Evolutionary conservation across 2,113 vertebrate species (phyloP), one percentile per base, ranked within the genome.

Genomic region (Dipodomys ordii): DNA sequence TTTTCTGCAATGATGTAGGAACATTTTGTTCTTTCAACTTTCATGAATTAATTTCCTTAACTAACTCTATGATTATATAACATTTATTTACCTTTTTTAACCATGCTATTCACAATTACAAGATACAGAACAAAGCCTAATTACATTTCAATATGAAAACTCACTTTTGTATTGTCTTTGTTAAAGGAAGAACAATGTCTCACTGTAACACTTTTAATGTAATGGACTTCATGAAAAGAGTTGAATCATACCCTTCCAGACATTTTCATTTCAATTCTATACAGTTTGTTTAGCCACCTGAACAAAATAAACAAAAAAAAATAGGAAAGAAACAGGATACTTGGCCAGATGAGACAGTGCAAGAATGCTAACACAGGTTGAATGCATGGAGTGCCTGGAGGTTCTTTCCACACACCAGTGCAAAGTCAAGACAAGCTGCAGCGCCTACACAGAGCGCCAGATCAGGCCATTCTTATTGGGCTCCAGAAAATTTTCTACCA

Each of bases 401-500:
- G 96, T 87, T 95, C 77, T 25, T 80, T 87, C 53, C 89, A 39
- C 9, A 0, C 0, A 79, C 77, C 77, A 39, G 95, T 1, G 9
- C 96, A 85, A 81, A 90, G 2, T 30, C 1, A 1, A 3, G 39
- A 2, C 1, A n/a, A 10, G 10, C 3, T 9, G 11, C 5, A 4
- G 65, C 35, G 27, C 1, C 97, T 99, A 99, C 1, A 98, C 77
- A 0, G 97, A 98, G 93, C 99, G 99, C 97, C 98, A 98, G 92
- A 97, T 98, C 92, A 99, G 98, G 89, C 98, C 98, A 35, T 99
- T 99, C 98, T 98, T 99, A 64, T 98, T 98, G 0, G 99, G 99
- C 79, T 99, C 98, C 8, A 99, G 98, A 96, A 99, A 99, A 92
- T 99, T 96, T 65, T 98, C 98, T 62, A 99, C 97, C 86, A 99